phyloP scores from a whole-genome alignment of 2,888 invertebrate genomes.

The Xestia ashworthii region DNA sequence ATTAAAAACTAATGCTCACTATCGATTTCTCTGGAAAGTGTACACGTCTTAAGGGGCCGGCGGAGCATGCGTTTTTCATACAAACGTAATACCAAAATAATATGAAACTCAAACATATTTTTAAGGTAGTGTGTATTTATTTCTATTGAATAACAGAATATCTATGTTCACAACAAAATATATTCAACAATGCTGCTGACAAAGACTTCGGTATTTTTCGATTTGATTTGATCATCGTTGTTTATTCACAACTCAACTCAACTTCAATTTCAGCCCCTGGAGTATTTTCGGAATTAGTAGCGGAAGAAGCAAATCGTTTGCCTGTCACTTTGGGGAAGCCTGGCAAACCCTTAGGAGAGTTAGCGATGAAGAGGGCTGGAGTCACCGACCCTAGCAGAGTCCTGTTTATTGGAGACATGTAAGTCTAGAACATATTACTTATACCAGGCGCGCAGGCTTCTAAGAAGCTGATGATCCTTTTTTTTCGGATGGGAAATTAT shows the following conservation, averaged over 20 bases:
- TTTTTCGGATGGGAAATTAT: too few species aligned
- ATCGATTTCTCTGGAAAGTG: too few species aligned
- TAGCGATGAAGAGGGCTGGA: constrained; percentile 89
- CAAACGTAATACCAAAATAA: too few species aligned
- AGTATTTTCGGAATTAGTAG: constrained; percentile 83
- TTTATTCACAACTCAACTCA: too few species aligned
- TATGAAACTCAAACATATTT: too few species aligned
- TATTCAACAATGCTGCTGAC: background rate
- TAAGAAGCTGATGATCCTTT: too few species aligned
- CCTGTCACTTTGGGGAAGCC: constrained; percentile 89
- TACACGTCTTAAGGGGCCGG: background rate
- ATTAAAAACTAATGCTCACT: too few species aligned
- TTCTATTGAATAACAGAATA: too few species aligned
- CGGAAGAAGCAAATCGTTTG: constrained; percentile 78
- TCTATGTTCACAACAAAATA: too few species aligned
- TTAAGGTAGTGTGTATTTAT: too few species aligned
- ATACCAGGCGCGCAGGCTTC: too few species aligned
- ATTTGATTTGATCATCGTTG: background rate
- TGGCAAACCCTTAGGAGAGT: constrained; percentile 82
- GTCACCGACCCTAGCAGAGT: constrained; percentile 92
- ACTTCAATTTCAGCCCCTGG: constrained; percentile 83
- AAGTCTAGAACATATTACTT: constrained; percentile 71
- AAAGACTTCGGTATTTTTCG: background rate
- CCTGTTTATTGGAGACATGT: constrained; percentile 96
- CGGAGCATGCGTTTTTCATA: too few species aligned